phyloP scores from a whole-genome alignment of 1,140 invertebrate species.

The Gonioctena quinquepunctata region DNA sequence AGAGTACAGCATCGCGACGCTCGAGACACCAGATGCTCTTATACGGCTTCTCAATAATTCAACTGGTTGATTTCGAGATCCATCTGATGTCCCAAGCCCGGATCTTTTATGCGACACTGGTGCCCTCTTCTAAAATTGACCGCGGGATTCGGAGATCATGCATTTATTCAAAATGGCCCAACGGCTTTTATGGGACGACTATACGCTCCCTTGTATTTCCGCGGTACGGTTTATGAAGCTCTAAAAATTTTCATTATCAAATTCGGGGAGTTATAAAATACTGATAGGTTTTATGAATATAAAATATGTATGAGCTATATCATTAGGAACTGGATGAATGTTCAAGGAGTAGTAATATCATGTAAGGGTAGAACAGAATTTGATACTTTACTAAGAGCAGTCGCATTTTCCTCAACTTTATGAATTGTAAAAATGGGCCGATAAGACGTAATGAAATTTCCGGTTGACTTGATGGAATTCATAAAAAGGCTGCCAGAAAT shows the following conservation, averaged over 20 bases:
- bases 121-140: neutral
- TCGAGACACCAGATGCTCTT: slow-evolving; percentile 27
- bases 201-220: neutral
- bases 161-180: neutral
- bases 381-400: no score
- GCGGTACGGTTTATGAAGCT: neutral
- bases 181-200: neutral
- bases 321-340: neutral
- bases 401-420: no score
- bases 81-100: slow-evolving; percentile 25
- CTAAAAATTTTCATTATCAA: neutral
- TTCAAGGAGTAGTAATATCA: no score
- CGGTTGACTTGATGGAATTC: no score
- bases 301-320: neutral
- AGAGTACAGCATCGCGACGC: slow-evolving; percentile 23
- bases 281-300: neutral
- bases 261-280: neutral
- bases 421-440: no score
- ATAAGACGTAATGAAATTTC: no score
- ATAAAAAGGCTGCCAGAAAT: no score
- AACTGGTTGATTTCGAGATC: slow-evolving; percentile 29
- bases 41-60: slow-evolving; percentile 29
- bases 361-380: no score
- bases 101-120: slow-evolving; percentile 1
- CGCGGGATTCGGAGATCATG: neutral